phyloP scores from a whole-genome alignment of 2,113 vertebrate species.

The Cheilinus undulatus region DNA sequence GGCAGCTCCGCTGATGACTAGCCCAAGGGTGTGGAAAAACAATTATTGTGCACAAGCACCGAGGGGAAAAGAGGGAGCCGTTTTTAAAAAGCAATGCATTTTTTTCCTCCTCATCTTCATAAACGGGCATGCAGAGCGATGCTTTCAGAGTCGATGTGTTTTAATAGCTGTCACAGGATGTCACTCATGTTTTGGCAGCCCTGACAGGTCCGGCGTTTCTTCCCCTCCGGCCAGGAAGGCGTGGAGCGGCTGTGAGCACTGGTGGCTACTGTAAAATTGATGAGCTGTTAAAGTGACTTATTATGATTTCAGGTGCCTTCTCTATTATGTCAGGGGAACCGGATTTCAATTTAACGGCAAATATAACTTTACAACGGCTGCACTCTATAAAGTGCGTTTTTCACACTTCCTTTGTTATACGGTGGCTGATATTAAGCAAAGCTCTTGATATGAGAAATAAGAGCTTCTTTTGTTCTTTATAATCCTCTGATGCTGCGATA shows the following conservation, averaged over 20 bases:
- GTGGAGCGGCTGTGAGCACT: conserved; percentile 19
- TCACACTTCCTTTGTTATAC: conserved; percentile 64
- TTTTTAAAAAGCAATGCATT: conserved; percentile 58
- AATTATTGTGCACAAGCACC: conserved; percentile 72
- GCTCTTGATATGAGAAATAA: conserved; percentile 60
- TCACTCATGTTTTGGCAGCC: conserved; percentile 70
- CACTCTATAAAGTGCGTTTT: conserved; percentile 49
- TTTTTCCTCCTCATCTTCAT: conserved; percentile 54
- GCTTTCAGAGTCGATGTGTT: conserved; percentile 49
- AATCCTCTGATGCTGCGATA: conserved; percentile 66
- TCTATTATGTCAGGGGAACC: conserved; percentile 73
- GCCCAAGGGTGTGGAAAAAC: conserved; percentile 74
- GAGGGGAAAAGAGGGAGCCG: conserved; percentile 46
- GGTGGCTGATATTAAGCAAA: conserved; percentile 57
- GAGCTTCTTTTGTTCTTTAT: conserved; percentile 57
- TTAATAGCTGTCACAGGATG: conserved; percentile 64
- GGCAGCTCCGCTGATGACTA: conserved; percentile 71
- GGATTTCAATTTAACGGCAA: conserved; percentile 80
- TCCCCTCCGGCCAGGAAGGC: conserved; percentile 43
- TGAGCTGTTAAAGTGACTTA: conserved; percentile 79
- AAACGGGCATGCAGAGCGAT: conserved; percentile 41
- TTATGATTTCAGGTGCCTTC: conserved; percentile 75
- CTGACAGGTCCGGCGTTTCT: conserved; percentile 64
- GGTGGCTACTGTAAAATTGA: conserved; percentile 62
- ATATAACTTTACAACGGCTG: conserved; percentile 74